Percentiles rank a stretch among this genome's conserved stretches.
Evolutionary conservation across 2,797 vertebrate species (phyloP).

Genomic region (Percopsis omiscomaycus): DNA sequence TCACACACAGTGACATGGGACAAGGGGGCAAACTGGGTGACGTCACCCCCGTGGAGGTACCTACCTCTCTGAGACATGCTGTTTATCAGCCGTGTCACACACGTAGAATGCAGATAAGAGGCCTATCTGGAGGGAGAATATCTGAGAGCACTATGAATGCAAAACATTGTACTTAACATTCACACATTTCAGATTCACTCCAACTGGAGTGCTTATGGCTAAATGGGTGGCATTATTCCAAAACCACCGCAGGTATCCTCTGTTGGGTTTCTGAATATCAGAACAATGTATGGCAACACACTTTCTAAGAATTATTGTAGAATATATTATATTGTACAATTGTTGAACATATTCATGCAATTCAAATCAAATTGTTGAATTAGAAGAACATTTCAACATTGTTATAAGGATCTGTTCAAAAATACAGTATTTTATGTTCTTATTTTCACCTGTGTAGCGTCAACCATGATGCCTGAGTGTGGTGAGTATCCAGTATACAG

Average conservation of each 20-base stretch:
- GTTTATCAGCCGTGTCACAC: conserved; percentile 76
- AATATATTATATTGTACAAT: too few relatives aligned
- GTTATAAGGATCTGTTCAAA: background rate
- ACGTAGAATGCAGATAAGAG: conserved; percentile 71
- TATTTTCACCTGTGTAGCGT: background rate
- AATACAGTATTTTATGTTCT: background rate
- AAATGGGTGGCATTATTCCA: conserved; percentile 16
- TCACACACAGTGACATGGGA: conserved; percentile 57
- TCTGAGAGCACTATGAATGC: conserved; percentile 28
- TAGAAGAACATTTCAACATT: background rate
- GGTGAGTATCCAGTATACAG: conserved; percentile 10
- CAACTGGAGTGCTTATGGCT: conserved; percentile 16
- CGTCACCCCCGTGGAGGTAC: conserved; percentile 35
- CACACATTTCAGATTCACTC: conserved; percentile 68
- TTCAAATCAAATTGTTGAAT: too few relatives aligned
- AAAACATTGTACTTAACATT: conserved; percentile 67
- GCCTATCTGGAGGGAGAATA: conserved; percentile 47
- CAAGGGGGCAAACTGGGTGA: conserved; percentile 66
- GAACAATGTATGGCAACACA: conserved; percentile 7
- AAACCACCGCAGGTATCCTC: conserved; percentile 5
- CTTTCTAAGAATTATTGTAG: background rate
- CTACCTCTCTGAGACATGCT: conserved; percentile 52
- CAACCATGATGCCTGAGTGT: background rate
- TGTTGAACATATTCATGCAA: too few relatives aligned
- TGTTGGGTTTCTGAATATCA: conserved; percentile 16